Percentiles rank a stretch among this genome's conserved stretches.
Evolutionary conservation across 2,797 vertebrate genomes (phyloP).

Genomic region (Pseudochirops corinnae): DNA sequence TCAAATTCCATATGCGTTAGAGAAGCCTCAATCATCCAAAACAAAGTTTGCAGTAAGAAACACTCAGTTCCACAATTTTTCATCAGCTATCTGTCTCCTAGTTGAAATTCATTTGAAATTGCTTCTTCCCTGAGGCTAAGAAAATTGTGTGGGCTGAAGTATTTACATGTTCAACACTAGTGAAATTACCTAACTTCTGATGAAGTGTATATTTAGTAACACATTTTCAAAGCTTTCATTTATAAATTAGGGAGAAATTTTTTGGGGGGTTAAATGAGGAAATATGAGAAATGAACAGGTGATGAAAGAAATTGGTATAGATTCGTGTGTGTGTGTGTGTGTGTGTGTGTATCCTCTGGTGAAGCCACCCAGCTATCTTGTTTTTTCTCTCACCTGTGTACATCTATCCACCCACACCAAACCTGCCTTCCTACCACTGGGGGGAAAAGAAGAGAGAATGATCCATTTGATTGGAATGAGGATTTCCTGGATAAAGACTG

Average conservation of each 20-base stretch:
- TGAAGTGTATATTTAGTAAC: conserved; percentile 77
- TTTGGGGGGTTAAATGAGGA: conserved; percentile 34
- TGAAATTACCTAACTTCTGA: conserved; percentile 50
- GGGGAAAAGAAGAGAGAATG: conserved; percentile 22
- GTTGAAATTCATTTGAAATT: conserved; percentile 43
- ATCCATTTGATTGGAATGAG: conserved; percentile 46
- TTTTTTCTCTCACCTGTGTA: neutral
- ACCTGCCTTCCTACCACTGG: conserved; percentile 29
- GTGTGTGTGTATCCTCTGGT: conserved; percentile 2
- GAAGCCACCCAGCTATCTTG: neutral
- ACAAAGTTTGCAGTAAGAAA: conserved; percentile 46
- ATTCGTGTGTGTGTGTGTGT: neutral
- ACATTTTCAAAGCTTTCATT: conserved; percentile 54
- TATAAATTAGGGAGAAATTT: conserved; percentile 24
- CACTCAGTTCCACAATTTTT: conserved; percentile 49
- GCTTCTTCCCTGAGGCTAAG: conserved; percentile 52
- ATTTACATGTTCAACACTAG: conserved; percentile 38
- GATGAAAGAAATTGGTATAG: conserved; percentile 35
- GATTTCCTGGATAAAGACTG: conserved; percentile 49
- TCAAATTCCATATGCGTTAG: conserved; percentile 62
- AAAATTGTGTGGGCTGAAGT: conserved; percentile 64
- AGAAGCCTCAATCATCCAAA: conserved; percentile 53
- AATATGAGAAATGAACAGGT: conserved; percentile 45
- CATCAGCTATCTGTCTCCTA: conserved; percentile 52
- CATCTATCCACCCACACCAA: neutral